phyloP scores from a whole-genome alignment of 2,888 invertebrate genomes.

The Pseudococcus longispinus region DNA sequence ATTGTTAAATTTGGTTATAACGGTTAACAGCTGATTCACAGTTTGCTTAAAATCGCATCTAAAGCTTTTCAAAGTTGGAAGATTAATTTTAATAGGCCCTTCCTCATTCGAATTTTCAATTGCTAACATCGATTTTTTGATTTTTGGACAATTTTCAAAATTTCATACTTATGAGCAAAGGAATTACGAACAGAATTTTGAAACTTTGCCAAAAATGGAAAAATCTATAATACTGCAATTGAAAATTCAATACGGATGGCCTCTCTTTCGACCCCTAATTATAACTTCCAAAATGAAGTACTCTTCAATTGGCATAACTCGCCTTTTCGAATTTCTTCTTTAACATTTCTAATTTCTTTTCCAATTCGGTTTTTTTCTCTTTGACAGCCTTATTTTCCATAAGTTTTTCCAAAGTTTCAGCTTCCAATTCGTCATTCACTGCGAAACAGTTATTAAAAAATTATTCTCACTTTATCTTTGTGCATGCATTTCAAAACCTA shows the following conservation, averaged over 20 bases:
- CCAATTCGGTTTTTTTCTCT: constrained; percentile 82
- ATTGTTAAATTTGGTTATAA: background rate
- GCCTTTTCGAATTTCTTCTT: constrained; percentile 81
- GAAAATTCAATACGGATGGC: background rate
- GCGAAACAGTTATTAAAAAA: background rate
- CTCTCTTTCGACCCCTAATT: background rate
- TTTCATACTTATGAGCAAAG: background rate
- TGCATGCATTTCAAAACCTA: too few species aligned
- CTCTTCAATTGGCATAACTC: background rate
- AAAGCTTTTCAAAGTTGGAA: too few species aligned
- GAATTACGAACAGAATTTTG: background rate
- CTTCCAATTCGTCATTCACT: constrained; percentile 69
- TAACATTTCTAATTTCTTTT: constrained; percentile 84
- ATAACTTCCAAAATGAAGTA: too few species aligned
- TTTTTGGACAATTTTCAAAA: too few species aligned
- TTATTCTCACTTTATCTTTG: background rate
- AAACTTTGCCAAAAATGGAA: background rate
- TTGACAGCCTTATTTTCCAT: constrained; percentile 81
- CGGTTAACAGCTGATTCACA: background rate
- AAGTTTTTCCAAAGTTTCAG: constrained; percentile 80
- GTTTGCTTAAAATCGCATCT: too few species aligned
- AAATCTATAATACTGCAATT: background rate
- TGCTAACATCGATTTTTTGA: too few species aligned
- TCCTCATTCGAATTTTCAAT: too few species aligned
- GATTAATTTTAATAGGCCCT: too few species aligned